Conservation (phyloP, 2,797 vertebrate species). For the Onychomys leucogaster region DNA sequence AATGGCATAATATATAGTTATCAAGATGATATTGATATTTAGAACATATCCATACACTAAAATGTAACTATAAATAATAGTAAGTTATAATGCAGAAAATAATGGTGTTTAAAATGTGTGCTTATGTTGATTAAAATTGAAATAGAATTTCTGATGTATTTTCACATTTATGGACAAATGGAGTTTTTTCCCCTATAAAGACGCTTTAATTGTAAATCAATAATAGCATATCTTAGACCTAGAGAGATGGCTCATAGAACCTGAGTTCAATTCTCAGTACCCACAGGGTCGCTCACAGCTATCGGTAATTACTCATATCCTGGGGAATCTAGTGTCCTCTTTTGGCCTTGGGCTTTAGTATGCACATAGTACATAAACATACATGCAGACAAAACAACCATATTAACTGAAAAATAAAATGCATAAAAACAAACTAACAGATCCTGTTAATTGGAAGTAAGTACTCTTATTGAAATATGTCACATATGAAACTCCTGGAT, state of each 20-base stretch:
- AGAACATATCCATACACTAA: background rate
- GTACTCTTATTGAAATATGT: background rate
- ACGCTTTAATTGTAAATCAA: background rate
- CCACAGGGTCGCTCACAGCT: background rate
- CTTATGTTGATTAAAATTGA: constrained; percentile 18
- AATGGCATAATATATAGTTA: background rate
- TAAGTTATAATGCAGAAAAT: background rate
- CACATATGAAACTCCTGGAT: background rate
- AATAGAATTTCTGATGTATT: background rate
- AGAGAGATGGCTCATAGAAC: background rate
- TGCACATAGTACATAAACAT: background rate
- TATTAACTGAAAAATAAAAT: background rate
- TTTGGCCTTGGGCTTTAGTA: background rate
- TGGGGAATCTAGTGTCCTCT: background rate
- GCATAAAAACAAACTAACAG: background rate
- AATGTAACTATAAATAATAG: constrained; percentile 43
- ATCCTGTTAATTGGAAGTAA: background rate
- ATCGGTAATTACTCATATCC: background rate
- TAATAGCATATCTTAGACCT: background rate
- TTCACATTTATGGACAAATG: constrained; percentile 33
- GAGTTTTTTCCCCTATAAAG: background rate
- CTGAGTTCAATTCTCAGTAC: background rate
- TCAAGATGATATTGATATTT: constrained; percentile 34
- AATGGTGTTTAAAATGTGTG: constrained; percentile 20
- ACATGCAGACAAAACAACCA: background rate